Base-by-base conservation (phyloP, 2,888 invertebrate genomes). In the Papilio protenor region DNA sequence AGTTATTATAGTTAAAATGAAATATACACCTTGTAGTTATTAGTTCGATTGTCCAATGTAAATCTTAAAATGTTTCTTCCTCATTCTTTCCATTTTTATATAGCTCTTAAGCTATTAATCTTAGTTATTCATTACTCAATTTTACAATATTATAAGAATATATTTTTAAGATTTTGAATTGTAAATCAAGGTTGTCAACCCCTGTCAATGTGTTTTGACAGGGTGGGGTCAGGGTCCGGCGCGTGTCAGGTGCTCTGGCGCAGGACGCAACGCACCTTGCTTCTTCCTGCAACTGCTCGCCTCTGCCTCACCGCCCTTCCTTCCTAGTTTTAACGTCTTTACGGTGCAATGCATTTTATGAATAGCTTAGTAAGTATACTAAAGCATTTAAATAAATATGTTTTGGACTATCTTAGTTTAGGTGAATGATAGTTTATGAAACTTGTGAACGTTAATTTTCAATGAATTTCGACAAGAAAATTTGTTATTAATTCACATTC, bases 161-260 rank as follows among this genome's bases (percentile, higher is more conserved):
- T 33, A 33, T 33, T 40, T 66, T 40, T 18, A 11, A 16, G 27
- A 40, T 55, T 55, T 55, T 10, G 14, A 11, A 40, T 66, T 18
- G 1, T 27, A 1, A 1, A 16, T 4, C 23, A 72, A 64, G 66
- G 77, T 73, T 66, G 77, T 40, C 52, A 52, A 77, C 77, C 64
- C 49, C 72, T 77, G 77, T 23, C 57, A 11, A 0, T 8, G 47
- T 47, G 47, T 59, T 45, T 47, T 49, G 55, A 52, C 52, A 76
- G 59, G 76, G 76, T 70, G 69, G 76, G 77, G 76, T 77, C 59
- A 69, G 69, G 45, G 59, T 27, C 47, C 79, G 75, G 64, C 74
- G 76, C 77, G 77, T 78, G 80, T 78, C 80, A 80, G 80, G 80
- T 80, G 78, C 61, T 69, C 79, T 74, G 70, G 45, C 59, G 27